phyloP scores from a whole-genome alignment of 2,113 vertebrate genomes.

The Oreotragus oreotragus region DNA sequence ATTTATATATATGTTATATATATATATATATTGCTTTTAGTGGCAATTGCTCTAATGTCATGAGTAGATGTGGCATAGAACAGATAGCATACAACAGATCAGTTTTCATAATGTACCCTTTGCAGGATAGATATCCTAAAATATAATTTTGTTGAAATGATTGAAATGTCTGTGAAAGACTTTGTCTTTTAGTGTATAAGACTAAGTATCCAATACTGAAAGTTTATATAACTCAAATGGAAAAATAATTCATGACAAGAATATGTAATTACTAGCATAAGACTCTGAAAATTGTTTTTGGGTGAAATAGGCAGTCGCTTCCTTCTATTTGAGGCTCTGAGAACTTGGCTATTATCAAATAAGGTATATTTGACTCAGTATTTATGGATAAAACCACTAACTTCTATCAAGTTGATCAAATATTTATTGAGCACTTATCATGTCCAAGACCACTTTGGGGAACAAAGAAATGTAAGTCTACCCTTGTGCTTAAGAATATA shows the following conservation, averaged over 20 bases:
- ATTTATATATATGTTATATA: not conserved
- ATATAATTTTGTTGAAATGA: not conserved
- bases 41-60: not conserved
- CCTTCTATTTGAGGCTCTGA: not conserved
- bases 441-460: not conserved
- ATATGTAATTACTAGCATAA: not conserved
- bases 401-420: not conserved
- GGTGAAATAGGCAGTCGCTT: not conserved
- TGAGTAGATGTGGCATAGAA: not conserved
- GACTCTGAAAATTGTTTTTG: not conserved
- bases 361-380: not conserved
- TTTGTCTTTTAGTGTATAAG: conserved; percentile 34
- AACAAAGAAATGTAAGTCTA: conserved; percentile 2
- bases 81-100: not conserved
- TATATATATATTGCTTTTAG: not conserved
- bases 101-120: not conserved
- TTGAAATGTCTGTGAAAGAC: not conserved
- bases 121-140: not conserved
- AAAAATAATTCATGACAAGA: not conserved
- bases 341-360: not conserved
- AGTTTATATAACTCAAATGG: not conserved
- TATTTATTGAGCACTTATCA: conserved; percentile 51
- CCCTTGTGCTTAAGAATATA: not conserved
- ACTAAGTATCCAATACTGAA: not conserved
- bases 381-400: not conserved